Evolutionary conservation across 2,797 vertebrate genomes (phyloP).

Genomic region (Hemitrygon akajei): DNA sequence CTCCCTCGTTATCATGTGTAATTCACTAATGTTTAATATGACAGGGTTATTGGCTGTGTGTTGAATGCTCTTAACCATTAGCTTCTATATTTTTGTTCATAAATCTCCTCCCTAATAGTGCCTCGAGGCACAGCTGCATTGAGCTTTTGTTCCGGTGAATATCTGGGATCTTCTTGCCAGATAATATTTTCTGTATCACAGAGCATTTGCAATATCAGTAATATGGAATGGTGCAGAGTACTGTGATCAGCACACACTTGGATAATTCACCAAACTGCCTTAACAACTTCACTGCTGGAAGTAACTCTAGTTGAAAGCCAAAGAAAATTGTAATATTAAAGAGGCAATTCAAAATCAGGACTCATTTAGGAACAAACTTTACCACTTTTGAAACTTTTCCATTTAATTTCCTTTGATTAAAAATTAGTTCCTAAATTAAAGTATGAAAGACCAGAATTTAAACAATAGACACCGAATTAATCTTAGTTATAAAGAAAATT

Average conservation of each 20-base stretch:
- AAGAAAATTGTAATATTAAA: neutral
- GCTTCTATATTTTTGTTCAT: conserved; percentile 36
- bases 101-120: conserved; percentile 35
- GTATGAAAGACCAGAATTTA: neutral
- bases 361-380: neutral
- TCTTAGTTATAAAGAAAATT: neutral
- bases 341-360: neutral
- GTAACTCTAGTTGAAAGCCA: neutral
- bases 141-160: conserved; percentile 36
- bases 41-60: conserved; percentile 33
- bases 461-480: neutral
- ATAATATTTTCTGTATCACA: conserved; percentile 36
- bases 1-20: conserved; percentile 21
- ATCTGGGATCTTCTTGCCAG: conserved; percentile 28
- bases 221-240: conserved; percentile 2
- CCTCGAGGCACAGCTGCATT: conserved; percentile 33
- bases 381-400: neutral
- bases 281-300: neutral
- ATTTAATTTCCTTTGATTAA: neutral
- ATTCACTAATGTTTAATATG: conserved; percentile 34
- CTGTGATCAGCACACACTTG: neutral
- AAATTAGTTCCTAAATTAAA: neutral
- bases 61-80: conserved; percentile 29
- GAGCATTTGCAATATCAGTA: conserved; percentile 29
- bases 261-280: neutral